Evolutionary conservation across 2,888 invertebrate genomes (phyloP).

Genomic region (Eupithecia dodoneata): DNA sequence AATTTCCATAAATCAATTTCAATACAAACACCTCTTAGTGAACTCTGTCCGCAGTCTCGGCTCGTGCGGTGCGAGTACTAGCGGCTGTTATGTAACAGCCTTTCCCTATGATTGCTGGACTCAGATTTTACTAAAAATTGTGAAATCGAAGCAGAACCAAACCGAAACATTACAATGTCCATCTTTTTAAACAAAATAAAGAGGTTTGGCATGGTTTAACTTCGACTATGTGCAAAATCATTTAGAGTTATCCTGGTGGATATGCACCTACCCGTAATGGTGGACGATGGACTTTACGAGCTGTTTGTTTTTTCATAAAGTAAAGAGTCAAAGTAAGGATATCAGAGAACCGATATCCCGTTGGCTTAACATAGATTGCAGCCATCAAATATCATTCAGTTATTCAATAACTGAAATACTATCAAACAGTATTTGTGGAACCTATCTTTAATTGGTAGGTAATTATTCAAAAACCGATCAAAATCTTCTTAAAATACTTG

Average conservation of each 20-base stretch:
- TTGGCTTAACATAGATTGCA: neutral
- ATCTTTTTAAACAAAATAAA: neutral
- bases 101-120: neutral
- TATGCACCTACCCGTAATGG: too few relatives aligned
- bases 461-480: neutral
- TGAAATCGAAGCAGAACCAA: neutral
- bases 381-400: neutral
- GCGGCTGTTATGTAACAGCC: constrained; percentile 34
- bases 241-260: too few relatives aligned
- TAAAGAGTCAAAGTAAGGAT: too few relatives aligned
- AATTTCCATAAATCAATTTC: constrained; percentile 83
- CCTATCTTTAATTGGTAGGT: neutral
- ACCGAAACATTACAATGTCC: neutral
- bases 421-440: too few relatives aligned
- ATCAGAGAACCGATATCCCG: too few relatives aligned
- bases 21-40: constrained; percentile 83
- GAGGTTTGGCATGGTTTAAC: too few relatives aligned
- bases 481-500: neutral
- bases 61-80: constrained; percentile 47
- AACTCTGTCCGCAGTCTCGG: constrained; percentile 74
- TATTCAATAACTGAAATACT: neutral
- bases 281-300: too few relatives aligned
- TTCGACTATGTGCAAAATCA: too few relatives aligned
- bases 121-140: neutral
- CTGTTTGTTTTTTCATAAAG: too few relatives aligned